Conservation (phyloP, 2,113 vertebrate genomes). For the Centropristis striata region DNA sequence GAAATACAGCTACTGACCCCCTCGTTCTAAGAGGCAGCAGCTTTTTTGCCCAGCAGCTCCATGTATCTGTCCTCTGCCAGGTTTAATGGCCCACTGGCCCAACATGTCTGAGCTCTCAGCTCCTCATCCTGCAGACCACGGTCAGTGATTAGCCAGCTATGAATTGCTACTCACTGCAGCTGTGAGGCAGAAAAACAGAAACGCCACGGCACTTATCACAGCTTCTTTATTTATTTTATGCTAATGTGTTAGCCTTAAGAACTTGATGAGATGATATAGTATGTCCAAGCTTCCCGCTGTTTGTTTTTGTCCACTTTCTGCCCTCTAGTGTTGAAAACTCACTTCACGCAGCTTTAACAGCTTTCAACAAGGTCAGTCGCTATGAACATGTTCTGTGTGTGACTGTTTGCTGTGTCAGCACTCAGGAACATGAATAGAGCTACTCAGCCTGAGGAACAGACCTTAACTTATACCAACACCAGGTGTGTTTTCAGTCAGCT, state of each 20-base stretch:
- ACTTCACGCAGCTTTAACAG: constrained; percentile 19
- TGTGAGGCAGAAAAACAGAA: too few species aligned
- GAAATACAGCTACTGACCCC: too few species aligned
- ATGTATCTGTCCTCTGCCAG: too few species aligned
- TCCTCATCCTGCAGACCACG: too few species aligned
- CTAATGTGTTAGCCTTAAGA: not conserved
- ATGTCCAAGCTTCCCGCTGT: not conserved
- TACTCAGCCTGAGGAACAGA: constrained; percentile 66
- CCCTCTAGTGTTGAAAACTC: constrained; percentile 27
- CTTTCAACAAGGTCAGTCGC: constrained; percentile 27
- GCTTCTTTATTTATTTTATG: not conserved
- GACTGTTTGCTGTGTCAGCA: constrained; percentile 59
- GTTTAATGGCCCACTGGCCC: too few species aligned
- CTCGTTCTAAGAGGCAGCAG: too few species aligned
- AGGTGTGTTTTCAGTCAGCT: constrained; percentile 72
- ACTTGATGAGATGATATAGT: not conserved
- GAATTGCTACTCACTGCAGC: too few species aligned
- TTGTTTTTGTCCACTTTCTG: constrained; percentile 15
- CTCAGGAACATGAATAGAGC: constrained; percentile 65
- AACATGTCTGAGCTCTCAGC: too few species aligned
- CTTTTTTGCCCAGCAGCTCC: too few species aligned
- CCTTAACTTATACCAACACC: constrained; percentile 63
- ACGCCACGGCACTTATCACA: too few species aligned
- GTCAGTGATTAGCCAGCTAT: too few species aligned
- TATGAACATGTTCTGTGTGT: constrained; percentile 40